Evolutionary conservation across 1,140 invertebrate species (phyloP).

Genomic region (Phthorimaea operculella): DNA sequence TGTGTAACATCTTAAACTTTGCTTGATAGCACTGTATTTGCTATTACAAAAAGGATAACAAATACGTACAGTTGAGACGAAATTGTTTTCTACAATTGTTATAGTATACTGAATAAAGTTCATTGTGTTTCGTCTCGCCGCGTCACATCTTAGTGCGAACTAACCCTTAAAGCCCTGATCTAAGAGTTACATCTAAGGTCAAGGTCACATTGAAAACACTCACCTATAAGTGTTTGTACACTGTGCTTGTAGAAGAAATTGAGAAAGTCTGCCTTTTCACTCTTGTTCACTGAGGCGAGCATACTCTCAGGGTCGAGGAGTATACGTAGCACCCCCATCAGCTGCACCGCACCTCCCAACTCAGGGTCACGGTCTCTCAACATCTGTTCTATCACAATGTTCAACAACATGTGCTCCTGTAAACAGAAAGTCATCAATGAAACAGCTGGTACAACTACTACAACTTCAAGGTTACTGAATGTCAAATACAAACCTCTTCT

Average conservation of each 20-base stretch:
- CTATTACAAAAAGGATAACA: too few species aligned
- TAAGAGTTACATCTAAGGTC: neutral
- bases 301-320: conserved; percentile 99
- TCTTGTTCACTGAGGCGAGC: conserved; percentile 92
- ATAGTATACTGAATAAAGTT: too few species aligned
- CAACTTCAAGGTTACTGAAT: conserved; percentile 7
- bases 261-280: conserved; percentile 97
- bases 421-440: conserved; percentile 27
- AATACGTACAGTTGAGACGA: too few species aligned
- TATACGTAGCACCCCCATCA: conserved; percentile 93
- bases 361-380: conserved; percentile 88
- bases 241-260: conserved; percentile 99
- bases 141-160: too few species aligned
- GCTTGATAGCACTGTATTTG: too few species aligned
- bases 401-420: conserved; percentile 93
- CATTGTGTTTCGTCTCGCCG: too few species aligned
- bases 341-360: conserved; percentile 94
- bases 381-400: conserved; percentile 98
- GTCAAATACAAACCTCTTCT: conserved; percentile 77
- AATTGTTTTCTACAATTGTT: too few species aligned
- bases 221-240: conserved; percentile 93
- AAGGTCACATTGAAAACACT: conserved; percentile 24
- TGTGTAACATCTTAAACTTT: too few species aligned
- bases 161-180: too few species aligned
- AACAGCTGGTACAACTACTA: neutral